A percentile compares a stretch with the other conserved stretches of the same genome.
These are phyloP conservation scores for Lapara coniferarum DNA, from an alignment of 2,888 invertebrate species.

Conservation along the genomic window DNA sequence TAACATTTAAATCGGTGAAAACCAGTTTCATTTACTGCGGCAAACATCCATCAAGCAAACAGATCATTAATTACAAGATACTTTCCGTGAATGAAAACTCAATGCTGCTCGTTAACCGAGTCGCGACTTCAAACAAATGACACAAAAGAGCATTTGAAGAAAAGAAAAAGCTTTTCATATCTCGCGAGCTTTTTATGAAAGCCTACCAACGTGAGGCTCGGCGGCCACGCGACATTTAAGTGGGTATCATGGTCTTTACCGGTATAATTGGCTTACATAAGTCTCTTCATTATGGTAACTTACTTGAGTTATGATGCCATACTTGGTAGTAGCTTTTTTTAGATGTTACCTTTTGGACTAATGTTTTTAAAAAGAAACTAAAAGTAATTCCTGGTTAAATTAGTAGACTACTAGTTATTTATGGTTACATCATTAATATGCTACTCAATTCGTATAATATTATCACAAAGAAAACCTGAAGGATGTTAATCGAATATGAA, in stretches of 20 bases:
- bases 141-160: constrained; percentile 18
- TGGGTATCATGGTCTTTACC: not conserved
- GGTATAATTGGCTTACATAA: not conserved
- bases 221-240: constrained; percentile 1
- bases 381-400: no score
- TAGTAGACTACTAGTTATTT: no score
- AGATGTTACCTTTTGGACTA: no score
- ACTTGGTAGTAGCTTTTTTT: no score
- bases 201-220: constrained; percentile 14
- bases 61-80: constrained; percentile 15
- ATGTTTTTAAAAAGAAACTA: no score
- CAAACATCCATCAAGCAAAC: not conserved
- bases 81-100: constrained; percentile 14
- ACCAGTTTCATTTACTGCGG: not conserved
- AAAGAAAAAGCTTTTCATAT: constrained; percentile 20
- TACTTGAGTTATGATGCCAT: no score
- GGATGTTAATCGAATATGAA: no score
- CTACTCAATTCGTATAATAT: no score
- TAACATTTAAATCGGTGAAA: not conserved
- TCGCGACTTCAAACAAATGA: constrained; percentile 17
- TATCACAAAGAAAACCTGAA: no score
- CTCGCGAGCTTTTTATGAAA: constrained; percentile 2
- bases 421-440: no score
- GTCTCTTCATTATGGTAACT: not conserved
- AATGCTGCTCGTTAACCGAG: constrained; percentile 22